Evolutionary conservation across 2,113 vertebrate species (phyloP).

Genomic region (Gambusia holbrooki): DNA sequence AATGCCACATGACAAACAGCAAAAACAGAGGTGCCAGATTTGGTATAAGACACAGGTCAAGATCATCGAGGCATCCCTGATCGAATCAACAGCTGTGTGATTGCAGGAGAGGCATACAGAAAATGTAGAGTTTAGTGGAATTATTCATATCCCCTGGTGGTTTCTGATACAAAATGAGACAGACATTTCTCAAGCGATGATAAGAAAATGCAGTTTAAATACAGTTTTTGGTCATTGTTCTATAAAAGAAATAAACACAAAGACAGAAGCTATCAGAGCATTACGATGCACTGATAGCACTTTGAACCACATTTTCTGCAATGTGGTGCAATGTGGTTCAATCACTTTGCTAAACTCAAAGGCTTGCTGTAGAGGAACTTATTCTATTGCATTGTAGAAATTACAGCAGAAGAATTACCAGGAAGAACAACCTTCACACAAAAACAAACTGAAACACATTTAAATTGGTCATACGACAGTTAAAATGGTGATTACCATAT

Average conservation of each 20-base stretch:
- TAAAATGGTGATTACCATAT: neutral
- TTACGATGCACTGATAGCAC: neutral
- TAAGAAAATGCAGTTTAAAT: neutral
- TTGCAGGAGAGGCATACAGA: conserved; percentile 39
- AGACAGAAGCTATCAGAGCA: neutral
- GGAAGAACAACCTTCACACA: neutral
- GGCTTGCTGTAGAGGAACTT: neutral
- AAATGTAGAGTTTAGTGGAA: neutral
- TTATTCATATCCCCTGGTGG: neutral
- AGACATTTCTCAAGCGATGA: neutral
- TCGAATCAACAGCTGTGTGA: conserved; percentile 64
- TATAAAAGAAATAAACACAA: neutral
- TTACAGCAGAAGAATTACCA: neutral
- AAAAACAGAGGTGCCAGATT: conserved; percentile 27
- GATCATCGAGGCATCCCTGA: conserved; percentile 41
- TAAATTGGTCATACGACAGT: neutral
- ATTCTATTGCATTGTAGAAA: neutral
- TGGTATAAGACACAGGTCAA: conserved; percentile 38
- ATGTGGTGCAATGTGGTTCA: too few relatives aligned
- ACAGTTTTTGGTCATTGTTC: neutral
- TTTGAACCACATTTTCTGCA: neutral
- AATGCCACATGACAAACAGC: conserved; percentile 64
- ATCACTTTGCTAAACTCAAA: neutral
- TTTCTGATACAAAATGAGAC: neutral
- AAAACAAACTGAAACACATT: neutral